A percentile compares a stretch with the other conserved stretches of the same genome.
These are phyloP conservation scores for Mythimna vitellina DNA, from an alignment of 2,888 invertebrate species.

Conservation along the genomic window DNA sequence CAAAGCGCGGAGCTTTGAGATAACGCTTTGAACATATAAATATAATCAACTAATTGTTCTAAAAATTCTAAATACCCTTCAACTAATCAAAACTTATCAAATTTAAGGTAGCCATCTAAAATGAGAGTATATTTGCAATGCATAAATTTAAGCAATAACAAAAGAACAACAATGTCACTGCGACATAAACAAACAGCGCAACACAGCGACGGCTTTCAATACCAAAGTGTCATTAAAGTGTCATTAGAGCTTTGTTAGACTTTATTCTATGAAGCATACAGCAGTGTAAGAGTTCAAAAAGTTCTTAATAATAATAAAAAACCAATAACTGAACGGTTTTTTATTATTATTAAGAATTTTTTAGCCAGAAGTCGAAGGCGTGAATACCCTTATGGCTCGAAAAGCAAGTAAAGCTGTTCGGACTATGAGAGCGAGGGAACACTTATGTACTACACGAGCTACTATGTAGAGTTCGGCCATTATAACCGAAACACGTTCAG, in stretches of 20 bases:
- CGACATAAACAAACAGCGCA: slow-evolving; percentile 25
- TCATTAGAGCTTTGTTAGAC: slow-evolving; percentile 23
- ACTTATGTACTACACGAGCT: too few relatives aligned
- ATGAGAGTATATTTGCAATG: not conserved
- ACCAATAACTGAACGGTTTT: too few relatives aligned
- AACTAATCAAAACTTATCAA: not conserved
- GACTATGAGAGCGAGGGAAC: not conserved
- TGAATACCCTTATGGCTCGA: too few relatives aligned
- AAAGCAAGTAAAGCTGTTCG: not conserved
- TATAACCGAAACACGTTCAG: not conserved
- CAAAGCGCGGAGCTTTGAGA: not conserved
- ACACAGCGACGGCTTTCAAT: slow-evolving; percentile 1
- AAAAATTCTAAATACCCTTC: too few relatives aligned
- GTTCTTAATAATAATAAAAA: too few relatives aligned
- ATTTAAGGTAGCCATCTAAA: not conserved
- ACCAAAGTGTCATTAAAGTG: slow-evolving; percentile 31
- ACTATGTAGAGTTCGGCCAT: not conserved
- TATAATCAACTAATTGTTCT: too few relatives aligned
- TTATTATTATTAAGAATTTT: too few relatives aligned
- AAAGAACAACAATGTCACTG: slow-evolving; percentile 15
- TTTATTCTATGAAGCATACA: slow-evolving; percentile 4
- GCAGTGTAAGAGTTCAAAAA: not conserved
- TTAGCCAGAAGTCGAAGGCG: too few relatives aligned
- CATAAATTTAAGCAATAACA: not conserved
- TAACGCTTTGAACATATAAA: too few relatives aligned